Conservation (phyloP, 2,113 vertebrate species). For the Semicossyphus pulcher region DNA sequence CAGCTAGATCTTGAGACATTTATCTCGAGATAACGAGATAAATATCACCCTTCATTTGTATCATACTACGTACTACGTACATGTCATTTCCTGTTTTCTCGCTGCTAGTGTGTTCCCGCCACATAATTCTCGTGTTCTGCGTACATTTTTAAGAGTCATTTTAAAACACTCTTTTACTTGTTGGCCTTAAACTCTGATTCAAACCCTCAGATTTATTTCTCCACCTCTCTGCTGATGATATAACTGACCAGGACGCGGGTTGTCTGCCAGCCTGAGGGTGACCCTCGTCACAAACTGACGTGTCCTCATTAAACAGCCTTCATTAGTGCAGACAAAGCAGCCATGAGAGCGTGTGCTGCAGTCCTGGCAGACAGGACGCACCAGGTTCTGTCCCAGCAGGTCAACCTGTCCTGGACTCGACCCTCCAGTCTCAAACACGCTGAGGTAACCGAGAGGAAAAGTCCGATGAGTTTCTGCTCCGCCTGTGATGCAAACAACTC, state of each 20-base stretch:
- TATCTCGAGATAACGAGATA: too few relatives aligned
- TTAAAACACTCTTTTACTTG: background rate
- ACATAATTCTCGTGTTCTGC: too few relatives aligned
- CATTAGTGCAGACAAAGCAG: conserved; percentile 19
- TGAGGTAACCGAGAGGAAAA: too few relatives aligned
- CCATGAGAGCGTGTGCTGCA: background rate
- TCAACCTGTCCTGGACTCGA: background rate
- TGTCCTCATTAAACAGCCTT: conserved; percentile 6
- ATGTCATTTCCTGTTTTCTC: too few relatives aligned
- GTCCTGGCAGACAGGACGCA: background rate
- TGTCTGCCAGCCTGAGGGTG: background rate
- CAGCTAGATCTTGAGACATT: too few relatives aligned
- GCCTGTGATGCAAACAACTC: background rate
- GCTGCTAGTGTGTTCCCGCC: too few relatives aligned
- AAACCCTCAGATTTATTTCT: background rate
- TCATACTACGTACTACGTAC: too few relatives aligned
- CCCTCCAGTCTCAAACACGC: background rate
- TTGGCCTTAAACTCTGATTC: background rate
- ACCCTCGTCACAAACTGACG: conserved; percentile 1
- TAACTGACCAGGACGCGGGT: background rate
- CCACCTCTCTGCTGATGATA: background rate
- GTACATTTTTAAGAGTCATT: background rate
- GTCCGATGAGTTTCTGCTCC: background rate
- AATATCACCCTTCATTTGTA: too few relatives aligned
- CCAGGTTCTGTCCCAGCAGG: conserved; percentile 1